Percentiles rank a stretch among this genome's conserved stretches.
Conservation (phyloP, 2,113 vertebrate species). For the Chiloscyllium plagiosum region DNA sequence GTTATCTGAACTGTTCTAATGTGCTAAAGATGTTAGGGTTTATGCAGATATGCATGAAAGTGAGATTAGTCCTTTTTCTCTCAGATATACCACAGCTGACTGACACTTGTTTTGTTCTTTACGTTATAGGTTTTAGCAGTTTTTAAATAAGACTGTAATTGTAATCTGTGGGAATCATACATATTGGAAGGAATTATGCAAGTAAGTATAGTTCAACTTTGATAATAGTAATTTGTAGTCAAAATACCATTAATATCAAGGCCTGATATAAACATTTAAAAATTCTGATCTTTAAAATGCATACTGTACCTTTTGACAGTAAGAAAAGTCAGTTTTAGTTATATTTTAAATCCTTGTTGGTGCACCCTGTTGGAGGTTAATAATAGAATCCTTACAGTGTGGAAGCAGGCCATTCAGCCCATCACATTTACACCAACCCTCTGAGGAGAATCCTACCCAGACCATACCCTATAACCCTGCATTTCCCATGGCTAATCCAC, state of each 20-base stretch:
- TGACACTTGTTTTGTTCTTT: neutral
- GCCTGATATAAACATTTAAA: neutral
- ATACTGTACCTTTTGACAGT: neutral
- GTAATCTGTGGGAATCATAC: neutral
- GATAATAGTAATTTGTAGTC: neutral
- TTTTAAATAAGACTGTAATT: neutral
- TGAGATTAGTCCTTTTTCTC: neutral
- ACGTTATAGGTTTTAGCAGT: neutral
- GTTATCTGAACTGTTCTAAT: constrained; percentile 7
- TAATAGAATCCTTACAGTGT: no score
- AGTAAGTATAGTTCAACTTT: neutral
- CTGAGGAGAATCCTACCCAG: no score
- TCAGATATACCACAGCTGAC: neutral
- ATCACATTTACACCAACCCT: no score
- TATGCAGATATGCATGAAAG: neutral
- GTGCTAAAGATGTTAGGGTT: constrained; percentile 7
- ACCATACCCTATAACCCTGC: no score
- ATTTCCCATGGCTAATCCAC: no score
- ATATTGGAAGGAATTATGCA: neutral
- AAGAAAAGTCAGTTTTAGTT: neutral
- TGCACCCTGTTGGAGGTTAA: neutral
- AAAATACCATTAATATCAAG: constrained; percentile 5
- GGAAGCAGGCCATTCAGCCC: no score
- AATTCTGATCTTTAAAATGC: neutral
- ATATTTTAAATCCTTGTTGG: neutral